Conservation (phyloP, 2,888 invertebrate species). For the Drosophila emarginata region DNA sequence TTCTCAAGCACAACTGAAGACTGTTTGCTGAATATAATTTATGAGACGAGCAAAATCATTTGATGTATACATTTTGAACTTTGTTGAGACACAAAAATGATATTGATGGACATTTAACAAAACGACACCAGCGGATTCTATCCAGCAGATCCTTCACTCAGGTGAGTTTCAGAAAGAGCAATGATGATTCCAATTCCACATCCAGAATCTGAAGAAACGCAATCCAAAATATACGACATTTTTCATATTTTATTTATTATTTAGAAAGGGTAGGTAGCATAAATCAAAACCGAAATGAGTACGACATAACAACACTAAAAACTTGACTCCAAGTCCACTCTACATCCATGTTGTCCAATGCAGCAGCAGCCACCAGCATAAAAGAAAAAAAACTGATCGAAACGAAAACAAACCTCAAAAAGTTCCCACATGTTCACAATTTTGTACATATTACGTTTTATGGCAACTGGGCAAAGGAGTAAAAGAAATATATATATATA, state of each 20-base stretch:
- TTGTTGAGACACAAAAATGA: conserved; percentile 73
- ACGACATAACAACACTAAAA: conserved; percentile 75
- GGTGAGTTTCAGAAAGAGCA: conserved; percentile 33
- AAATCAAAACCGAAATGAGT: conserved; percentile 79
- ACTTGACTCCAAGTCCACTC: conserved; percentile 31
- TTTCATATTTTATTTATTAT: conserved; percentile 81
- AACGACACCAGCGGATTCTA: conserved; percentile 68
- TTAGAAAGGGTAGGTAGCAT: conserved; percentile 76
- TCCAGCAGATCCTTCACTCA: conserved; percentile 22
- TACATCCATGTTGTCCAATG: conserved; percentile 60
- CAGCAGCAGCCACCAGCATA: conserved; percentile 59
- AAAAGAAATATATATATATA: conserved; percentile 16
- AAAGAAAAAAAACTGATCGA: conserved; percentile 32
- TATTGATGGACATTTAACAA: conserved; percentile 81
- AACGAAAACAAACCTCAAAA: conserved; percentile 41
- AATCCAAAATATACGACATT: conserved; percentile 62
- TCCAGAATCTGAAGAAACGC: conserved; percentile 11
- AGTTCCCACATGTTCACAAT: conserved; percentile 79
- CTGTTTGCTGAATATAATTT: conserved; percentile 60
- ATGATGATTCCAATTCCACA: neutral
- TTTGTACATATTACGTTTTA: conserved; percentile 68
- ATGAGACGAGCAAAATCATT: conserved; percentile 56
- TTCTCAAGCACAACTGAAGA: conserved; percentile 26
- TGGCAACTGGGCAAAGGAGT: conserved; percentile 47
- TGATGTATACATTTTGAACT: conserved; percentile 73